Evolutionary conservation across 2,888 invertebrate genomes (phyloP).

Genomic region (Choristoneura rosaceana): DNA sequence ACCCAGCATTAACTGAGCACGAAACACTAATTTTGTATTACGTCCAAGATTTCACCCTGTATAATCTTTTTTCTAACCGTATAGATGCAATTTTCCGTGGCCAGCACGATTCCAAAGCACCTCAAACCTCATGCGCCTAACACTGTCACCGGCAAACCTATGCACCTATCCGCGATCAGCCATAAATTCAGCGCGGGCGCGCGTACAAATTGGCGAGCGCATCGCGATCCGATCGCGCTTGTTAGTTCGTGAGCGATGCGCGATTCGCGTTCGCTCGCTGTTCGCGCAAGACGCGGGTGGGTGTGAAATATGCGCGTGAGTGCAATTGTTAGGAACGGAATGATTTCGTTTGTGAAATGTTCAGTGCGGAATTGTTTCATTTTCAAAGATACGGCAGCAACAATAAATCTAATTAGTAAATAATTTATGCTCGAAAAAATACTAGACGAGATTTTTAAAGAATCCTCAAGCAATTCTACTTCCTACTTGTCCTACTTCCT

Average conservation of each 20-base stretch:
- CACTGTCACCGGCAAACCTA: conserved; percentile 54
- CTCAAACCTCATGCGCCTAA: background rate
- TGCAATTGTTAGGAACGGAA: conserved; percentile 9
- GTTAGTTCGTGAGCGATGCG: conserved; percentile 57
- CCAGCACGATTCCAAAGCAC: background rate
- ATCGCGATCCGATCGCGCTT: conserved; percentile 70
- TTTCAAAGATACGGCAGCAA: too few relatives aligned
- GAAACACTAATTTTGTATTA: too few relatives aligned
- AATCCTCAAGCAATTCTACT: too few relatives aligned
- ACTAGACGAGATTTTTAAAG: too few relatives aligned
- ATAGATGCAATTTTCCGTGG: too few relatives aligned
- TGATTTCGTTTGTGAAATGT: background rate
- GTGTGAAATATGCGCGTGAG: conserved; percentile 31
- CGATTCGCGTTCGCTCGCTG: conserved; percentile 12
- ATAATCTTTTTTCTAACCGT: too few relatives aligned
- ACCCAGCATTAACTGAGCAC: too few relatives aligned
- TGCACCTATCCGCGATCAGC: conserved; percentile 60
- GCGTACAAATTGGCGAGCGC: conserved; percentile 76
- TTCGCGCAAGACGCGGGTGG: conserved; percentile 24
- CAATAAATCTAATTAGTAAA: too few relatives aligned
- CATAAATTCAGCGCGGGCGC: conserved; percentile 77
- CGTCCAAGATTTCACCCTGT: too few relatives aligned
- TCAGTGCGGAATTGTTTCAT: too few relatives aligned
- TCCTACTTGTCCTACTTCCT: too few relatives aligned
- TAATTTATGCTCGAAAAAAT: too few relatives aligned